A percentile compares a stretch with the other conserved stretches of the same genome.
Conservation (phyloP, 2,888 invertebrate genomes). For the Aquatica leii region DNA sequence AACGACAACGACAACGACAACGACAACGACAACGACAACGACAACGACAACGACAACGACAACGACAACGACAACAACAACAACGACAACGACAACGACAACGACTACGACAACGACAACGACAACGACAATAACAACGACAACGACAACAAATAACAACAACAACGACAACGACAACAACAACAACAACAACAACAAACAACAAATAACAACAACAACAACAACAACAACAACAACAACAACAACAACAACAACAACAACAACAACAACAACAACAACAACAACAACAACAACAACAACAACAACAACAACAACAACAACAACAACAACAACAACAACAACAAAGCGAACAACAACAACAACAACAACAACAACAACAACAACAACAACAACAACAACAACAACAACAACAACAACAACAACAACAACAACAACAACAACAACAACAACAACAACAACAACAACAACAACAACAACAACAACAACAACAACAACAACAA, state of each 20-base stretch:
- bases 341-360: neutral
- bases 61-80: neutral
- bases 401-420: neutral
- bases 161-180: neutral
- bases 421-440: neutral
- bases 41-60: neutral
- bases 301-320: neutral
- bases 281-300: neutral
- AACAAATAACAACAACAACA: neutral
- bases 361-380: neutral
- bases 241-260: constrained; percentile 3
- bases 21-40: neutral
- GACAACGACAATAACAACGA: neutral
- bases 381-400: neutral
- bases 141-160: too few relatives aligned
- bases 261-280: neutral
- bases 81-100: neutral
- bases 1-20: neutral
- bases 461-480: neutral
- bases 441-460: neutral
- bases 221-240: neutral
- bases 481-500: neutral
- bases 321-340: neutral
- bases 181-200: neutral
- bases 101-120: neutral